These are phyloP conservation scores for Thymelicus lineola DNA, from an alignment of 2,888 invertebrate species.

Conservation along the genomic window DNA sequence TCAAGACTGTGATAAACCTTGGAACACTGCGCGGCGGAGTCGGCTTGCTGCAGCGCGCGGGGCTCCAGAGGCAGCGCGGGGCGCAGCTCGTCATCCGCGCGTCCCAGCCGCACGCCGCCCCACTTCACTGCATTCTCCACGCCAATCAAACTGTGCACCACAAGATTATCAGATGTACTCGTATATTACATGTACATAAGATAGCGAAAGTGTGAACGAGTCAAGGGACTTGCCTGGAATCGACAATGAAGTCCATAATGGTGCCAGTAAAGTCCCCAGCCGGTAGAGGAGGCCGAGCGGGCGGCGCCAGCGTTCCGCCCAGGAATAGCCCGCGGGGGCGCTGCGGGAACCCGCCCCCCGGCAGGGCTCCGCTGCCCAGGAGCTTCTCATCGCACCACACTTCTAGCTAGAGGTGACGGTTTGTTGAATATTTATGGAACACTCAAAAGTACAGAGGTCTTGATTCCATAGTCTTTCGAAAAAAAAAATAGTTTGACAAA, in stretches of 20 bases:
- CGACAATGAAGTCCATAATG: constrained; percentile 93
- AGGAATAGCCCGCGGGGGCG: constrained; percentile 88
- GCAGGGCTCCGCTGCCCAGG: constrained; percentile 84
- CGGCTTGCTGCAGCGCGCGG: constrained; percentile 54
- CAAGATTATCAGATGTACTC: background rate
- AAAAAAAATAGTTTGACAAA: no score
- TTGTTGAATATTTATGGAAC: background rate
- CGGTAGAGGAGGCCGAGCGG: constrained; percentile 80
- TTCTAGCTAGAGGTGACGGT: constrained; percentile 74
- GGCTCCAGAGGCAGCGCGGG: constrained; percentile 51
- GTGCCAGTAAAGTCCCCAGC: constrained; percentile 89
- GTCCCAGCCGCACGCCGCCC: constrained; percentile 62
- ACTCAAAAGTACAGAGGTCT: background rate
- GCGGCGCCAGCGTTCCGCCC: constrained; percentile 88
- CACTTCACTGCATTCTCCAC: constrained; percentile 61
- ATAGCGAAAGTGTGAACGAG: no score
- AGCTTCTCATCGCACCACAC: constrained; percentile 91
- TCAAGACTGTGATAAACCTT: constrained; percentile 52
- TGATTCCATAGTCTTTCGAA: no score
- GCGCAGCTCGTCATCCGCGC: constrained; percentile 56
- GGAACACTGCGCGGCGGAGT: constrained; percentile 55
- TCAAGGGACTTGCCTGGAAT: constrained; percentile 87
- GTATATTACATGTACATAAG: no score
- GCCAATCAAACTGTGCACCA: constrained; percentile 59
- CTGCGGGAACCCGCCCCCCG: constrained; percentile 78